Conservation (phyloP, 2,888 invertebrate genomes). For the Atethmia centrago region DNA sequence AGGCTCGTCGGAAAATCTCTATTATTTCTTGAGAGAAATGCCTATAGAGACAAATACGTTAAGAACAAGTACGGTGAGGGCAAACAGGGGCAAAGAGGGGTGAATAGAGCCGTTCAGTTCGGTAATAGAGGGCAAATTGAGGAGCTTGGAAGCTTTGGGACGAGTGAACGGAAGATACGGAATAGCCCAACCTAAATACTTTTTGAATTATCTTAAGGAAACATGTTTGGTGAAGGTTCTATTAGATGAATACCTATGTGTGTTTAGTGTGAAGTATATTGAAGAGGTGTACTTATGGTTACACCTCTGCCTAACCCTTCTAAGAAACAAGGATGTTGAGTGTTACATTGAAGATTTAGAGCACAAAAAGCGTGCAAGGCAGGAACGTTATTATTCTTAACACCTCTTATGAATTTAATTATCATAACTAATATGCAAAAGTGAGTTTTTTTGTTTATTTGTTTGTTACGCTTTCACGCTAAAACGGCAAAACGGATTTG, state of each 20-base stretch:
- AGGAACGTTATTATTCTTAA: too few relatives aligned
- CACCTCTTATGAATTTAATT: too few relatives aligned
- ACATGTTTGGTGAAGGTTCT: neutral
- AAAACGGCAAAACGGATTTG: too few relatives aligned
- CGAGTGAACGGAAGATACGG: conserved; percentile 22
- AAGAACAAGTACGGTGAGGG: conserved; percentile 43
- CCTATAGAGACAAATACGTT: conserved; percentile 48
- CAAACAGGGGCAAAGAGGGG: conserved; percentile 46
- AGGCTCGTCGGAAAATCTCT: conserved; percentile 48
- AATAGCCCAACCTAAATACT: conserved; percentile 21
- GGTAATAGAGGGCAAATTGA: conserved; percentile 59
- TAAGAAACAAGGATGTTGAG: too few relatives aligned
- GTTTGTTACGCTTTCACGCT: too few relatives aligned
- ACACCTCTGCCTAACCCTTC: too few relatives aligned
- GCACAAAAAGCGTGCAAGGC: too few relatives aligned
- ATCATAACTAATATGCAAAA: too few relatives aligned
- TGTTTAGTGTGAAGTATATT: too few relatives aligned
- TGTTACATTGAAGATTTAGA: too few relatives aligned
- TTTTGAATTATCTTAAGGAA: conserved; percentile 9
- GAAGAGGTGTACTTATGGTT: too few relatives aligned
- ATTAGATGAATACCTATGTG: neutral
- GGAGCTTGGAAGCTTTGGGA: conserved; percentile 27
- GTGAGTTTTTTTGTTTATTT: too few relatives aligned
- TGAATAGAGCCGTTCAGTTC: conserved; percentile 51
- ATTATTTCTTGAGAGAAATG: conserved; percentile 58